phyloP scores from a whole-genome alignment of 2,888 invertebrate species.

The Standfussiana lucernea region DNA sequence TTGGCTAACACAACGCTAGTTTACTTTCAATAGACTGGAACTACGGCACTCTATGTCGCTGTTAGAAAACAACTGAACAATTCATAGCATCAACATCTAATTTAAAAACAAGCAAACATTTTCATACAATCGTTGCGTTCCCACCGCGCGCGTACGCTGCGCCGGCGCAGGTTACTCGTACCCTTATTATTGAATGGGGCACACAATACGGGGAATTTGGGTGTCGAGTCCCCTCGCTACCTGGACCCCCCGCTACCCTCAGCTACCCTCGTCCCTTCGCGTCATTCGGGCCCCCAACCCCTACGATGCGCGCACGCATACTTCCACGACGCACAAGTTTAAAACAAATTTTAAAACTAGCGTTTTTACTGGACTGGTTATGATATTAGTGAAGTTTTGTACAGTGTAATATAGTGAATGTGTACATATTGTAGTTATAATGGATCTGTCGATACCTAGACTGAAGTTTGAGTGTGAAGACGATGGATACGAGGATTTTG shows the following conservation, averaged over 20 bases:
- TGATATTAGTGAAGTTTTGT: slow-evolving; percentile 72
- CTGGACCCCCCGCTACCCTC: slow-evolving; percentile 73
- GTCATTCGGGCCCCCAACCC: slow-evolving; percentile 80
- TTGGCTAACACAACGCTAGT: slow-evolving; percentile 33
- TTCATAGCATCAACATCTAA: slow-evolving; percentile 70
- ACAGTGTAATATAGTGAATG: slow-evolving; percentile 71
- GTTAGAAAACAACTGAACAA: slow-evolving; percentile 65
- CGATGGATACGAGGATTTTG: slow-evolving; percentile 79
- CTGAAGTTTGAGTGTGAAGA: slow-evolving; percentile 81
- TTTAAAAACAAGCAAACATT: slow-evolving; percentile 72
- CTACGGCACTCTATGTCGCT: slow-evolving; percentile 50
- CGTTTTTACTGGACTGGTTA: slow-evolving; percentile 70
- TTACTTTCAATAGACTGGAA: slow-evolving; percentile 53
- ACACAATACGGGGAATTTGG: slow-evolving; percentile 81
- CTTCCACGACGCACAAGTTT: slow-evolving; percentile 54
- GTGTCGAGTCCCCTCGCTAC: slow-evolving; percentile 82
- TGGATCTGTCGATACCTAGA: slow-evolving; percentile 86
- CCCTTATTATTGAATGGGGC: slow-evolving; percentile 75
- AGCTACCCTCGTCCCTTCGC: slow-evolving; percentile 64
- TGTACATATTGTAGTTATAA: slow-evolving; percentile 71
- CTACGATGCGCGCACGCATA: slow-evolving; percentile 83
- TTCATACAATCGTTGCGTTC: slow-evolving; percentile 68
- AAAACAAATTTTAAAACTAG: slow-evolving; percentile 55
- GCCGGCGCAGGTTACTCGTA: slow-evolving; percentile 69
- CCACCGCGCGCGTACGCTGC: slow-evolving; percentile 70